Evolutionary conservation across 2,113 vertebrate species (phyloP), one percentile per base, ranked within the genome.

Genomic region (Marmota monax): DNA sequence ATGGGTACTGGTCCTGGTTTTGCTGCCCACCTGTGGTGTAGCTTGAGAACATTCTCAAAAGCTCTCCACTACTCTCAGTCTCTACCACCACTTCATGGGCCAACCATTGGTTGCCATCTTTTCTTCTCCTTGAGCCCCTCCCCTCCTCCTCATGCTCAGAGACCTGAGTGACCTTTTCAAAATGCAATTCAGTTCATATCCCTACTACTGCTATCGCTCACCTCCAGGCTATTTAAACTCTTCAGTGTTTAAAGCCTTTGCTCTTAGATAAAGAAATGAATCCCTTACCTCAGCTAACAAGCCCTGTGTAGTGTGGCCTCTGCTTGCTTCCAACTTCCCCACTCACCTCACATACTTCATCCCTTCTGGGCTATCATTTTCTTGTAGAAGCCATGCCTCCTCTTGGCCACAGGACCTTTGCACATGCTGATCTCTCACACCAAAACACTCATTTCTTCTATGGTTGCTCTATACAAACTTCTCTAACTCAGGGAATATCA

Each of bases 111-210:
- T 2, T 82, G 72, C 61, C 56, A 76, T 79, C 65, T 92, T 88
- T 37, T 53, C 79, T 29, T 85, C 70, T 72, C n/a, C 48, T 53
- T 9, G 22, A 90, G 72, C 42, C 27, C 73, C 61, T 84, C 74
- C 83, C 86, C 84, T 80, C 69, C 93, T 37, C 85, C 74, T 93
- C 29, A n/a, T 45, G 45, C 53, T 34, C 45, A 25, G 69, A 95
- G 97, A 72, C 67, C 72, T 48, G 12, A 80, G 65, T 85, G 96
- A 95, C 89, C 96, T 96, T 97, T 96, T 96, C 95, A 93, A 93
- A 97, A 97, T 96, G 87, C 79, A 93, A 12, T 96, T 94, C 86
- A 70, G 95, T 91, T 48, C 70, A 74, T 56, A 79, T 88, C 63
- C 39, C 25, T 76, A 23, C 53, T 82, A 90, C 76, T n/a, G 72